Conservation (phyloP, 2,113 vertebrate species). For the Isurus oxyrinchus region DNA sequence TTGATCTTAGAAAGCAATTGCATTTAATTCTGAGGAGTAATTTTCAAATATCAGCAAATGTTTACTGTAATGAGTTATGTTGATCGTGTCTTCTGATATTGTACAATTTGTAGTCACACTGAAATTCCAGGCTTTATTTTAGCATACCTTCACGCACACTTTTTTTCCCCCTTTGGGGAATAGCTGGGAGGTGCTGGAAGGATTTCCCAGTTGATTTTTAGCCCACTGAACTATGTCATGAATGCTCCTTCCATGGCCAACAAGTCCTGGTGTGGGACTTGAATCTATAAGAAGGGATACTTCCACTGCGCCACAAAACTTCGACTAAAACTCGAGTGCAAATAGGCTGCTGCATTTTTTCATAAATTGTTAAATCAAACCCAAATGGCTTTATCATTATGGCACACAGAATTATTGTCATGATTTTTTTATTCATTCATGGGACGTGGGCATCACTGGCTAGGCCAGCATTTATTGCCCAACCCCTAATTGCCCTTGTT, state of each 20-base stretch:
- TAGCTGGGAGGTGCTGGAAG: too few relatives aligned
- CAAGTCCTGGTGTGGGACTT: too few relatives aligned
- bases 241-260: too few relatives aligned
- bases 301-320: too few relatives aligned
- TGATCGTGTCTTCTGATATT: background rate
- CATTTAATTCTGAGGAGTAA: background rate
- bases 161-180: too few relatives aligned
- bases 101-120: background rate
- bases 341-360: background rate
- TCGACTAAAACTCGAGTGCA: background rate
- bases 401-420: background rate
- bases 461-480: too few relatives aligned
- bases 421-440: background rate
- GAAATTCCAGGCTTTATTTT: background rate
- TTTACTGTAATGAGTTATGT: background rate
- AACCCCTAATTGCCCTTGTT: too few relatives aligned
- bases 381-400: background rate
- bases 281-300: too few relatives aligned
- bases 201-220: too few relatives aligned
- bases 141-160: too few relatives aligned
- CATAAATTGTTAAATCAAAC: constrained; percentile 5
- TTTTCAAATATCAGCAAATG: background rate
- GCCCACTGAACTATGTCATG: too few relatives aligned
- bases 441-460: too few relatives aligned
- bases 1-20: background rate